These are phyloP conservation scores for Phaethornis superciliosus DNA, from an alignment of 2,113 vertebrate genomes.

Conservation along the genomic window DNA sequence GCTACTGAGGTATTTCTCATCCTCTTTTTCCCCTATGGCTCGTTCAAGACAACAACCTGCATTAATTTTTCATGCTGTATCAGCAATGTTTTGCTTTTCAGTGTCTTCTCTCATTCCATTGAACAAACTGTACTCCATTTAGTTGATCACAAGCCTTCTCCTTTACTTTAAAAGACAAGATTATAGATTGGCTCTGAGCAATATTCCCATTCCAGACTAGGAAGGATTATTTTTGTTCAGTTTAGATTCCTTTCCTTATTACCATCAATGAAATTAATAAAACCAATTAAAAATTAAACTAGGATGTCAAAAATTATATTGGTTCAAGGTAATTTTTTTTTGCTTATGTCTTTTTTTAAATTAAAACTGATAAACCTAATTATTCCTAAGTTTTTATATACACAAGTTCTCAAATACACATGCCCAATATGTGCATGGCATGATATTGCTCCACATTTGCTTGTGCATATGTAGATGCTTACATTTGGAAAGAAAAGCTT, in stretches of 20 bases:
- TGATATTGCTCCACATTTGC: background rate
- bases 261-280: background rate
- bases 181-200: background rate
- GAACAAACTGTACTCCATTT: background rate
- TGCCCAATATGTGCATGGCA: rapidly evolving
- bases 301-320: background rate
- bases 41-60: background rate
- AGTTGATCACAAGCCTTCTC: background rate
- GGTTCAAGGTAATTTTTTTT: background rate
- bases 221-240: background rate
- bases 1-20: background rate
- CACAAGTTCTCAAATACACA: background rate
- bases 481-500: background rate
- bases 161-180: background rate
- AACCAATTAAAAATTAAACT: background rate
- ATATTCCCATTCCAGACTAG: background rate
- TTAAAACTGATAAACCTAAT: background rate
- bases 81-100: background rate
- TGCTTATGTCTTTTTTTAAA: background rate
- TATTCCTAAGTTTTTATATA: background rate
- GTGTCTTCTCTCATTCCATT: background rate
- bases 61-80: background rate
- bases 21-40: background rate
- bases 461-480: background rate
- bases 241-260: background rate